Base-by-base conservation (phyloP, 1,140 invertebrate species). In the Littorina saxatilis region DNA sequence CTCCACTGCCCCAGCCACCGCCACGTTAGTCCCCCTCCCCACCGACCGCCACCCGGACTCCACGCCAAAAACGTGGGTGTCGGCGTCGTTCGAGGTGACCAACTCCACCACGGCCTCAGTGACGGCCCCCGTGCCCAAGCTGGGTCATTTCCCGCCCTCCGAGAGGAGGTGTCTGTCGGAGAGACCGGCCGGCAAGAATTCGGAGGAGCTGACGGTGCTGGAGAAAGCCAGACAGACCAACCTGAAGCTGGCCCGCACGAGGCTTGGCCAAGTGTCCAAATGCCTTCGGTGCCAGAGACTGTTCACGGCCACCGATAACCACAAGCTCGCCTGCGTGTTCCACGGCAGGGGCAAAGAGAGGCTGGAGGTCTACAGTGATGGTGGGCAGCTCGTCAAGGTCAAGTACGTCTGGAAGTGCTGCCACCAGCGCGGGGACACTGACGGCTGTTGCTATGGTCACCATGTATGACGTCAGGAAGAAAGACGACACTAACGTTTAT, bases 231-330 rank as follows among this genome's bases (percentile, higher is more conserved):
- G 35, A 11, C 2, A 1, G 11, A 58, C 27, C 17, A 43, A 29
- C 39, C 11, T 50, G 37, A 23, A 27, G 27, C 32, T 17, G 61
- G 17, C 27, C 20, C 39, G 35, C 23, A 23, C 47, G 39, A 20
- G 72, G 82, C 58, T 93, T 97, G 90, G 94, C 96, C 96, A 93
- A 92, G 94, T 92, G n/a, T 85, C 87, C 43, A 89, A 93, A 93
- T 92, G 88, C 79, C 81, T 90, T 37, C 76, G 90, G 20, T 91
- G 90, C 82, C 88, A 90, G 81, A 89, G 88, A 81, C 75, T 91
- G 40, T 91, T 90, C 82, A 86, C 84, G 0, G 40, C 85, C 15
- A 87, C 87, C 58, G 90, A 91, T 84, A 91, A 91, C 68, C 90
- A 91, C 81, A 90, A 90, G 70, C 86, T 89, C 79, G 87, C 89